Percentiles rank a stretch among this genome's conserved stretches.
Conservation (phyloP, 2,797 vertebrate species). For the Cynopterus sphinx region DNA sequence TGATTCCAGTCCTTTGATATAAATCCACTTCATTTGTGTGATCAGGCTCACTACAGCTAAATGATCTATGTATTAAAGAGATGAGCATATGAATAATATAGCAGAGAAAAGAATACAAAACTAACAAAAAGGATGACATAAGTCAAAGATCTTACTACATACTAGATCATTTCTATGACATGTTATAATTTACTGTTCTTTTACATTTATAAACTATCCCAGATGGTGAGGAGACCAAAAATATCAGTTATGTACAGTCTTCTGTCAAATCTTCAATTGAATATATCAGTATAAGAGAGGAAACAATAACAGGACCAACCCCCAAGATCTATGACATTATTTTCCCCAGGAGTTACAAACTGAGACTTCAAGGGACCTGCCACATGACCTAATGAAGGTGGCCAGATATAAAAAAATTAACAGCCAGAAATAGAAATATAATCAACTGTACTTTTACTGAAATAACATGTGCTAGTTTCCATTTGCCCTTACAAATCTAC, state of each 20-base stretch:
- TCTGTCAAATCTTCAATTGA: conserved; percentile 5
- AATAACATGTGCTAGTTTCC: background rate
- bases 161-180: background rate
- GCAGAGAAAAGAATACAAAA: background rate
- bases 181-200: background rate
- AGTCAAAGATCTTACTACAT: background rate
- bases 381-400: background rate
- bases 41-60: background rate
- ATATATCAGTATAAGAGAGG: background rate
- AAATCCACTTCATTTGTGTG: background rate
- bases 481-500: background rate
- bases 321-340: background rate
- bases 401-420: background rate
- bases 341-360: background rate
- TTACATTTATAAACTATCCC: background rate
- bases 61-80: background rate
- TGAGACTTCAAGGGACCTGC: background rate
- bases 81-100: background rate
- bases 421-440: background rate
- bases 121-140: background rate
- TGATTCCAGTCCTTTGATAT: background rate
- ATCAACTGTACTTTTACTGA: background rate
- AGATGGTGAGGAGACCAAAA: background rate
- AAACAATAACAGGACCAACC: background rate
- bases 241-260: background rate